These are phyloP conservation scores for Kuschelorhynchus macadamiae DNA, from an alignment of 2,888 invertebrate species.

Conservation along the genomic window DNA sequence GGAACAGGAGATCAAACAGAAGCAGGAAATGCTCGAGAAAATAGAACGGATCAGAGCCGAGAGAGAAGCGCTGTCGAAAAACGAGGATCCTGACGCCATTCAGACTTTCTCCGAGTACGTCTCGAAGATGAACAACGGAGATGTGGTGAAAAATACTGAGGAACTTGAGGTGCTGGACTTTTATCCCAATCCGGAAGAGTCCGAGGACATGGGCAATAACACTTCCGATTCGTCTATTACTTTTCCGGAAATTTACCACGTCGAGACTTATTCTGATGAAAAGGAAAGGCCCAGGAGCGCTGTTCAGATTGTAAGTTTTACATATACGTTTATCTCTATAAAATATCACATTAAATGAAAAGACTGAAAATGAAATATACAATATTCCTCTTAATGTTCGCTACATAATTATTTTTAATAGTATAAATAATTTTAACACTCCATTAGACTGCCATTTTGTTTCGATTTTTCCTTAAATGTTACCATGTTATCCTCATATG, in stretches of 20 bases:
- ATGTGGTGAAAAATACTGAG: slow-evolving; percentile 7
- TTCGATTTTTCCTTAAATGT: too few relatives aligned
- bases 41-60: slow-evolving; percentile 60
- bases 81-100: slow-evolving; percentile 61
- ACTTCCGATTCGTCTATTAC: slow-evolving; percentile 54
- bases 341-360: too few relatives aligned
- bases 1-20: slow-evolving; percentile 72
- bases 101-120: slow-evolving; percentile 65
- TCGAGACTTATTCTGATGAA: slow-evolving; percentile 40
- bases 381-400: too few relatives aligned
- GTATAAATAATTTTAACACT: too few relatives aligned
- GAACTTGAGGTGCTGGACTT: slow-evolving; percentile 20
- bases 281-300: slow-evolving; percentile 65
- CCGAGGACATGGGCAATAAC: slow-evolving; percentile 1
- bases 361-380: too few relatives aligned
- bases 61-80: slow-evolving; percentile 53
- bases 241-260: slow-evolving; percentile 60
- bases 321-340: too few relatives aligned
- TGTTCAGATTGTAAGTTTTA: slow-evolving; percentile 64
- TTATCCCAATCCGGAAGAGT: slow-evolving; percentile 32
- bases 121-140: slow-evolving; percentile 60
- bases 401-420: too few relatives aligned
- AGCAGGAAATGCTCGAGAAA: slow-evolving; percentile 66
- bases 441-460: too few relatives aligned
- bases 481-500: too few relatives aligned